Conservation (phyloP, 2,888 invertebrate species). For the Ditylenchus weischeri region DNA sequence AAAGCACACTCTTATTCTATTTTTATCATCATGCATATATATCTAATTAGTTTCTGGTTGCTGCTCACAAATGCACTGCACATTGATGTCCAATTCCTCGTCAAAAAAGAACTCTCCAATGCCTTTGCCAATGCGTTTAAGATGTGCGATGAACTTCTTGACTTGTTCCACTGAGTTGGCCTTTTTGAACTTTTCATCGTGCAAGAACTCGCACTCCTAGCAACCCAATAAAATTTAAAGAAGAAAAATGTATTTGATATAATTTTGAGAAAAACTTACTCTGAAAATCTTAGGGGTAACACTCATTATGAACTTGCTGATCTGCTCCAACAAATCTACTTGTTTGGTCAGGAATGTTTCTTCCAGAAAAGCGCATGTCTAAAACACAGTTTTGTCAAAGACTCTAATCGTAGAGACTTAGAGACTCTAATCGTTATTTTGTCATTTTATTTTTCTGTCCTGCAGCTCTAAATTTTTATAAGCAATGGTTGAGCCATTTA, state of each 20-base stretch:
- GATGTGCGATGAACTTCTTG: constrained; percentile 56
- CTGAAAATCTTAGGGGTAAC: constrained; percentile 3
- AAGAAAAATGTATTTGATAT: not conserved
- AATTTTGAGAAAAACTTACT: not conserved
- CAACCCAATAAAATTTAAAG: not conserved
- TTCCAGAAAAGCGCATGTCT: constrained; percentile 56
- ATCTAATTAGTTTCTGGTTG: too few species aligned
- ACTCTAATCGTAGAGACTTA: too few species aligned
- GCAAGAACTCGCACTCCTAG: not conserved
- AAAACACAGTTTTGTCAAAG: constrained; percentile 13
- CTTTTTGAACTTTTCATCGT: constrained; percentile 1
- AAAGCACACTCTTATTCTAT: too few species aligned
- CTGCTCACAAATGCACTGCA: constrained; percentile 2
- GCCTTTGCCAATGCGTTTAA: constrained; percentile 67
- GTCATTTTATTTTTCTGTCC: too few species aligned
- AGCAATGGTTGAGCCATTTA: too few species aligned
- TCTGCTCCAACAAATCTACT: constrained; percentile 67
- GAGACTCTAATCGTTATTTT: too few species aligned
- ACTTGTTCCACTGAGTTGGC: not conserved
- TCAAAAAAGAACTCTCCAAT: constrained; percentile 67
- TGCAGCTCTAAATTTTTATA: too few species aligned
- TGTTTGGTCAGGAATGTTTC: constrained; percentile 66
- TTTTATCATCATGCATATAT: too few species aligned
- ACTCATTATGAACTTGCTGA: constrained; percentile 68
- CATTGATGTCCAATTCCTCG: constrained; percentile 59